Conservation (phyloP, 2,888 invertebrate genomes). For the Arctia plantaginis region DNA sequence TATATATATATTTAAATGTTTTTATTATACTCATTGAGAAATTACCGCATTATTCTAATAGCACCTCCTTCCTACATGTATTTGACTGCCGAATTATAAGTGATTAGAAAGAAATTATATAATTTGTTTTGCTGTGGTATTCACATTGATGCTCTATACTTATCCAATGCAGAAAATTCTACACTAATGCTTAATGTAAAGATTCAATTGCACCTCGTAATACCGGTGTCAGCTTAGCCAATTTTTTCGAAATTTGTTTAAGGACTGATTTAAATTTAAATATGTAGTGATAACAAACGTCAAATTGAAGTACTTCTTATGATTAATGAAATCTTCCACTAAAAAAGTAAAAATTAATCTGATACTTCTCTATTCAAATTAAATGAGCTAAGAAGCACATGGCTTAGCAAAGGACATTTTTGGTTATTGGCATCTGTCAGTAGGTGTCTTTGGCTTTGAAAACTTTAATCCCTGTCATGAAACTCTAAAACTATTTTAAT, state of each 20-base stretch:
- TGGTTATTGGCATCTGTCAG: neutral
- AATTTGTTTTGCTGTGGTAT: constrained; percentile 40
- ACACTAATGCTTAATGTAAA: neutral
- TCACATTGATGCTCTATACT: constrained; percentile 46
- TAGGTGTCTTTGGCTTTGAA: neutral
- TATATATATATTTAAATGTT: constrained; percentile 52
- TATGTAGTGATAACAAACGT: neutral
- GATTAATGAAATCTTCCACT: neutral
- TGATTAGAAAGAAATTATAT: constrained; percentile 23
- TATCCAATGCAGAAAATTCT: constrained; percentile 9
- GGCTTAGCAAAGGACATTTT: too few relatives aligned
- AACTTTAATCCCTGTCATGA: neutral
- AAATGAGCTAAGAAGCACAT: neutral
- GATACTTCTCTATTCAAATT: neutral
- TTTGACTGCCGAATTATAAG: constrained; percentile 36
- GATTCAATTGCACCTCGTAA: neutral
- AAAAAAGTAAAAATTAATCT: neutral
- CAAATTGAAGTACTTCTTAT: neutral
- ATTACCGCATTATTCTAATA: constrained; percentile 49
- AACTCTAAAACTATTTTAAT: neutral
- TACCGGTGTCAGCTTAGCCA: neutral
- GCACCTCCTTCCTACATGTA: constrained; percentile 42
- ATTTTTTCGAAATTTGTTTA: neutral
- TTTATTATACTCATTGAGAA: constrained; percentile 51
- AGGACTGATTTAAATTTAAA: neutral